Evolutionary conservation across 2,797 vertebrate genomes (phyloP).

Genomic region (Rhabdomys pumilio): DNA sequence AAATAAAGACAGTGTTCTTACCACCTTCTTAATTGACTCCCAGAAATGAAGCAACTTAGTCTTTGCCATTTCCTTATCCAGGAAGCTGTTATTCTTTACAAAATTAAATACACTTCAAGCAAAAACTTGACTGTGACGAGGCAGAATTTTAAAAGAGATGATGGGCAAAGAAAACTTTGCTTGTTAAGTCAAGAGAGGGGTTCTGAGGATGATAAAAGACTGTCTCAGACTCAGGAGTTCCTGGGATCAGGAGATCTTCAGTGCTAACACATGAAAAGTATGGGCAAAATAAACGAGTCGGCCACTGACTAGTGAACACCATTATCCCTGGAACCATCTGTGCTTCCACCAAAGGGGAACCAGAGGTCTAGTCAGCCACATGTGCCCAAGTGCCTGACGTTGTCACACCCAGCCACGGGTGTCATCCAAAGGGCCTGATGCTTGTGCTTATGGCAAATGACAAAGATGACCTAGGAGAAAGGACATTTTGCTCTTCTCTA

Average conservation of each 20-base stretch:
- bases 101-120: slow-evolving; percentile 67
- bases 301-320: not conserved
- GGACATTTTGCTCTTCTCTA: not conserved
- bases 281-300: not conserved
- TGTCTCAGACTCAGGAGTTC: not conserved
- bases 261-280: not conserved
- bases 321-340: not conserved
- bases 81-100: slow-evolving; percentile 77
- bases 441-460: not conserved
- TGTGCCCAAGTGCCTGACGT: not conserved
- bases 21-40: slow-evolving; percentile 82
- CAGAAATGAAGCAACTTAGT: slow-evolving; percentile 84
- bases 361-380: not conserved
- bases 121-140: slow-evolving; percentile 30
- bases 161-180: slow-evolving; percentile 17
- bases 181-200: not conserved
- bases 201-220: not conserved
- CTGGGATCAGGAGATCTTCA: not conserved
- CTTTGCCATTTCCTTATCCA: slow-evolving; percentile 71
- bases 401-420: not conserved
- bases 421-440: not conserved
- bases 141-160: slow-evolving; percentile 62
- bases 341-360: not conserved
- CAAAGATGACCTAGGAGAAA: not conserved
- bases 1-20: slow-evolving; percentile 80